phyloP scores from a whole-genome alignment of 2,888 invertebrate genomes.

The Nowickia ferox region DNA sequence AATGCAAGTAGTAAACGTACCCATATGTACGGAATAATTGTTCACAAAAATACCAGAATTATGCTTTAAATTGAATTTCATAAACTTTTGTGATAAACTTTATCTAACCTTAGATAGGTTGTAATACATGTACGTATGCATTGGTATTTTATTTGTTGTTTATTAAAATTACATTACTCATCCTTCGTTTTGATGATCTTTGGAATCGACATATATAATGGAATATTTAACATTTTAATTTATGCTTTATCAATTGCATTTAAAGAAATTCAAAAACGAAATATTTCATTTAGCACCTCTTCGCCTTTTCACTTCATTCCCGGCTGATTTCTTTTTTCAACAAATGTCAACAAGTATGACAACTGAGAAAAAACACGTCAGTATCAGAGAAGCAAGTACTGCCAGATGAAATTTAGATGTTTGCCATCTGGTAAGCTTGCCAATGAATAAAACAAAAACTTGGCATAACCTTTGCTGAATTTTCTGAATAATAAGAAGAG shows the following conservation, averaged over 20 bases:
- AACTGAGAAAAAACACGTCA: conserved; percentile 53
- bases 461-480: conserved; percentile 54
- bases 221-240: conserved; percentile 37
- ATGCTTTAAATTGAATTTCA: not conserved
- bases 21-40: conserved; percentile 44
- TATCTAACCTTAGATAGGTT: conserved; percentile 12
- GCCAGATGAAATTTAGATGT: not conserved
- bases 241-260: conserved; percentile 40
- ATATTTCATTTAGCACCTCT: conserved; percentile 49
- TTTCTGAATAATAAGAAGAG: conserved; percentile 43
- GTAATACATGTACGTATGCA: not conserved
- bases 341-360: conserved; percentile 63
- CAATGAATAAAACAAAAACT: not conserved
- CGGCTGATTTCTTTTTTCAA: conserved; percentile 46
- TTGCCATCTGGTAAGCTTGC: conserved; percentile 2
- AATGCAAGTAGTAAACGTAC: conserved; percentile 56
- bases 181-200: not conserved
- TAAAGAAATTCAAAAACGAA: conserved; percentile 1
- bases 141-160: not conserved
- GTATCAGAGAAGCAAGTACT: not conserved
- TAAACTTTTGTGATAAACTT: not conserved
- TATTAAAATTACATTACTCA: not conserved
- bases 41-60: conserved; percentile 45
- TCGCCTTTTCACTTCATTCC: conserved; percentile 38
- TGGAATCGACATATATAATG: conserved; percentile 2